Percentiles rank a stretch among this genome's conserved stretches.
Evolutionary conservation across 2,888 invertebrate species (phyloP).

Genomic region (Homarus gammarus): DNA sequence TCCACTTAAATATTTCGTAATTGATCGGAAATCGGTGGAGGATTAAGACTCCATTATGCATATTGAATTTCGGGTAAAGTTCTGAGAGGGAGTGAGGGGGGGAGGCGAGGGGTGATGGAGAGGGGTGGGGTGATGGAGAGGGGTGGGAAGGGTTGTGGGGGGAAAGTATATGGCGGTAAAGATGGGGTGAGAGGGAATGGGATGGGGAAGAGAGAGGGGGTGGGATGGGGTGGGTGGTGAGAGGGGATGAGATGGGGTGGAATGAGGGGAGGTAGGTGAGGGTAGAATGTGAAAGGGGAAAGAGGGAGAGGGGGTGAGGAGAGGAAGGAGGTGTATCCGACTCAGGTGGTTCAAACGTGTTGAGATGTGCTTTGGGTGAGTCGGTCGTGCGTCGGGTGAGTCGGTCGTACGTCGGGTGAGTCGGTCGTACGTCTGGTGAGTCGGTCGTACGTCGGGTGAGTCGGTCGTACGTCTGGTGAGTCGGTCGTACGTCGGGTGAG

Average conservation of each 20-base stretch:
- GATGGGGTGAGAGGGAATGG: neutral
- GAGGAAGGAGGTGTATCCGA: too few species aligned
- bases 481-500: too few species aligned
- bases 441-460: too few species aligned
- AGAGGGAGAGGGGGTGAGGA: neutral
- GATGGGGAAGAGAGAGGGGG: neutral
- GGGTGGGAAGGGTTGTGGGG: neutral
- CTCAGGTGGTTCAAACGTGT: too few species aligned
- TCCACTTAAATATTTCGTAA: neutral
- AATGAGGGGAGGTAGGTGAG: neutral
- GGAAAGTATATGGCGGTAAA: neutral
- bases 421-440: too few species aligned
- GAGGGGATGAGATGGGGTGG: neutral
- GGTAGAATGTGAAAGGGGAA: conserved; percentile 13
- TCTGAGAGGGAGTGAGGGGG: neutral
- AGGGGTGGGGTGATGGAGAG: neutral
- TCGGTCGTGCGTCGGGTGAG: too few species aligned
- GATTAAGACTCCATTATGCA: neutral
- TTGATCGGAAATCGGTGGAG: neutral
- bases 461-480: too few species aligned
- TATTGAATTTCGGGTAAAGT: neutral
- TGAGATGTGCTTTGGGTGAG: too few species aligned
- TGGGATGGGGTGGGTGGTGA: neutral
- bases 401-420: too few species aligned
- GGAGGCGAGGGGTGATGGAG: neutral